These are phyloP conservation scores for Acleris sparsana DNA, from an alignment of 2,888 invertebrate species.

Conservation along the genomic window DNA sequence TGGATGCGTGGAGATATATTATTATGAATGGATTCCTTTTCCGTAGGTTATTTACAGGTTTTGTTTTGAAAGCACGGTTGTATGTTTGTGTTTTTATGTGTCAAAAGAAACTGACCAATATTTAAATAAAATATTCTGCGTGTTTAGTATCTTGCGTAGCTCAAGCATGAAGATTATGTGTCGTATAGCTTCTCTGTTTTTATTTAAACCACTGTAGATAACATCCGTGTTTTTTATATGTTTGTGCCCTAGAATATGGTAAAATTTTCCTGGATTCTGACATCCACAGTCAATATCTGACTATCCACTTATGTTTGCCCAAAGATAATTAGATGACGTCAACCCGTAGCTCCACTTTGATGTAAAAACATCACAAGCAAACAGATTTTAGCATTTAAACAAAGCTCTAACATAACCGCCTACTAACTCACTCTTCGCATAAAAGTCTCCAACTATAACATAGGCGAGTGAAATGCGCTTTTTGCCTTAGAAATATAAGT, in stretches of 20 bases:
- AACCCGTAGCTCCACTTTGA: neutral
- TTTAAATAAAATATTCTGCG: too few species aligned
- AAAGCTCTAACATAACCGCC: neutral
- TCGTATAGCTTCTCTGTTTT: too few species aligned
- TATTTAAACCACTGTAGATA: too few species aligned
- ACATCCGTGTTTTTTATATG: too few species aligned
- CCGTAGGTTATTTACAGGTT: conserved; percentile 3
- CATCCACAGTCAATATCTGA: too few species aligned
- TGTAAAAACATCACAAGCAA: neutral
- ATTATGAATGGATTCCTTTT: conserved; percentile 14
- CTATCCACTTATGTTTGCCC: too few species aligned
- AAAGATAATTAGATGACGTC: neutral
- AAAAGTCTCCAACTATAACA: neutral
- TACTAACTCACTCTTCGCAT: neutral
- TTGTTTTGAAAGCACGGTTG: too few species aligned
- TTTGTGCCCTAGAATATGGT: too few species aligned
- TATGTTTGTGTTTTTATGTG: neutral
- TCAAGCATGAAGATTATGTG: too few species aligned
- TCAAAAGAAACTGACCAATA: neutral
- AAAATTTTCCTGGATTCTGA: too few species aligned
- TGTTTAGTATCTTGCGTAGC: too few species aligned
- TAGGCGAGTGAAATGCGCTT: conserved; percentile 14
- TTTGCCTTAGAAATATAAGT: conserved; percentile 26
- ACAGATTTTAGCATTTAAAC: neutral
- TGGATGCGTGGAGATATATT: conserved; percentile 16